Evolutionary conservation across 2,888 invertebrate genomes (phyloP).

Genomic region (Luperina testacea): DNA sequence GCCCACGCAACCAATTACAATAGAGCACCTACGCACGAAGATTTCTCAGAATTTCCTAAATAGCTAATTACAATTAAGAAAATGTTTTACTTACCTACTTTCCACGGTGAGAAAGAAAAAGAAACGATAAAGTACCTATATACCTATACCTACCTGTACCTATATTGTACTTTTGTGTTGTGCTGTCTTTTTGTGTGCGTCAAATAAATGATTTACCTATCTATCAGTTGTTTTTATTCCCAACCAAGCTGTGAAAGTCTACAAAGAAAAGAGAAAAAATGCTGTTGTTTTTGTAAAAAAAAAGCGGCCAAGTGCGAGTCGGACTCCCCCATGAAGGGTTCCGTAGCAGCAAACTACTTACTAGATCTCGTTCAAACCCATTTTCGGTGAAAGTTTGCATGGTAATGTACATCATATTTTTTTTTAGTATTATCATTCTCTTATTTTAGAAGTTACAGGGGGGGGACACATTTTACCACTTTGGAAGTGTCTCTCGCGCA

Average conservation of each 20-base stretch:
- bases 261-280: conserved; percentile 6
- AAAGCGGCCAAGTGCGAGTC: not conserved
- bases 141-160: no score
- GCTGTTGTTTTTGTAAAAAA: not conserved
- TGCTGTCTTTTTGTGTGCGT: no score
- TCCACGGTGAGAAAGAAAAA: not conserved
- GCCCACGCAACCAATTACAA: conserved; percentile 28
- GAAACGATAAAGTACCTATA: not conserved
- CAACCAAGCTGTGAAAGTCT: conserved; percentile 17
- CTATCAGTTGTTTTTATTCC: conserved; percentile 20
- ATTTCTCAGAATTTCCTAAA: conserved; percentile 9
- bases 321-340: no score
- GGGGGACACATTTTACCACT: no score
- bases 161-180: no score
- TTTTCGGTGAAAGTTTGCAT: no score
- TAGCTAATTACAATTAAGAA: conserved; percentile 20
- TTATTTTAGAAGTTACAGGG: no score
- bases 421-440: no score
- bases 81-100: not conserved
- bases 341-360: no score
- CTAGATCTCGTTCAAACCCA: no score
- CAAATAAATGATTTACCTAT: not conserved
- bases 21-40: conserved; percentile 9
- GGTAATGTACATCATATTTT: no score
- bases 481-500: no score